Conservation (phyloP, 2,888 invertebrate genomes). For the Chrysina gloriosa region DNA sequence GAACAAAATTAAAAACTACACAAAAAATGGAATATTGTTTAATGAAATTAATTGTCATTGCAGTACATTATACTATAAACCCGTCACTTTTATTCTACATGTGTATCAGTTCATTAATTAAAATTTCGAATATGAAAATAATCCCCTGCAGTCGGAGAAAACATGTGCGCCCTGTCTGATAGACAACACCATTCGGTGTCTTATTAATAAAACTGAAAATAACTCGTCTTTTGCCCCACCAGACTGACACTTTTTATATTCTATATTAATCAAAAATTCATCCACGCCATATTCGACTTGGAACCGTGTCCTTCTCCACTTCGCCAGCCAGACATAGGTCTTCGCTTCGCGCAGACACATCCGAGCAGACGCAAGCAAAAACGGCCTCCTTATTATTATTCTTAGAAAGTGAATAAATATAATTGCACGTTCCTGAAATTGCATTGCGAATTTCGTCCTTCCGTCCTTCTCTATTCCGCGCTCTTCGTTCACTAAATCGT, state of each 20-base stretch:
- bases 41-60: too few relatives aligned
- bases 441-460: constrained; percentile 13
- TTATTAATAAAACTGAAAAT: constrained; percentile 64
- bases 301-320: neutral
- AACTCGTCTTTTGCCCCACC: constrained; percentile 56
- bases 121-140: constrained; percentile 46
- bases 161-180: constrained; percentile 56
- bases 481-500: neutral
- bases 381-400: constrained; percentile 58
- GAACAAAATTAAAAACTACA: too few relatives aligned
- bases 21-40: too few relatives aligned
- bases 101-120: constrained; percentile 34
- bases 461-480: neutral
- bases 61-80: neutral
- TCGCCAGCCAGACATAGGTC: constrained; percentile 18
- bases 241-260: constrained; percentile 60
- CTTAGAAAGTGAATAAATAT: constrained; percentile 60
- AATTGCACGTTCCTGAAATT: constrained; percentile 52
- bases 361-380: constrained; percentile 40
- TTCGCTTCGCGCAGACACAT: constrained; percentile 13
- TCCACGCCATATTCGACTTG: constrained; percentile 50
- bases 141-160: constrained; percentile 49
- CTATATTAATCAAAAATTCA: constrained; percentile 59
- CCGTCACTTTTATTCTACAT: neutral
- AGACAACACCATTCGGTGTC: constrained; percentile 63